Conservation (phyloP, 2,113 vertebrate genomes). For the Anguilla rostrata region DNA sequence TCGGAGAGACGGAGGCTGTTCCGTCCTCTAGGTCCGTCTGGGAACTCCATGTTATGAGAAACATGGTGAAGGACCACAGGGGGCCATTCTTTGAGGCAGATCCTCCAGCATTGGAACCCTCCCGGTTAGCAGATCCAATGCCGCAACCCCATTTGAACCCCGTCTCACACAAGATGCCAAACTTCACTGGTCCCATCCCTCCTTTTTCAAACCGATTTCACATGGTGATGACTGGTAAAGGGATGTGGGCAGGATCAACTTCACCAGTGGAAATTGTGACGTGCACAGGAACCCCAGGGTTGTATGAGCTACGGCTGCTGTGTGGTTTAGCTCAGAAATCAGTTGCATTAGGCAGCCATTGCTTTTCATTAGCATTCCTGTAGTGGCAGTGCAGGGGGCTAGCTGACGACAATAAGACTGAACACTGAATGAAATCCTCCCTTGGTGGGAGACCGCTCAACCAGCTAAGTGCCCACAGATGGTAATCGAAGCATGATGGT, state of each 20-base stretch:
- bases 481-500: neutral
- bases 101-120: neutral
- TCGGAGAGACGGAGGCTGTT: neutral
- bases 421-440: neutral
- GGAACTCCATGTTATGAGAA: neutral
- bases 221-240: neutral
- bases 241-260: neutral
- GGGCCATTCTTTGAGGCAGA: neutral
- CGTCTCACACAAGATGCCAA: neutral
- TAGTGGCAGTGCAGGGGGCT: neutral
- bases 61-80: neutral
- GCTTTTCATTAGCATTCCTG: neutral
- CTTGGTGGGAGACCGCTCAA: neutral
- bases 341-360: neutral
- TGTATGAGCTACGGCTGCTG: neutral
- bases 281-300: neutral
- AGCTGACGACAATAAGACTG: neutral
- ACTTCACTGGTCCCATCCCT: neutral
- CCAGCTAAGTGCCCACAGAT: neutral
- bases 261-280: neutral
- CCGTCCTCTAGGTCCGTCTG: neutral
- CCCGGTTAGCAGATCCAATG: neutral
- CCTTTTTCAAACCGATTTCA: neutral
- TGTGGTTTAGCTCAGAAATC: neutral
- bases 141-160: neutral